Evolutionary conservation across 2,113 vertebrate genomes (phyloP).

Genomic region (Herpetotheres cachinnans): DNA sequence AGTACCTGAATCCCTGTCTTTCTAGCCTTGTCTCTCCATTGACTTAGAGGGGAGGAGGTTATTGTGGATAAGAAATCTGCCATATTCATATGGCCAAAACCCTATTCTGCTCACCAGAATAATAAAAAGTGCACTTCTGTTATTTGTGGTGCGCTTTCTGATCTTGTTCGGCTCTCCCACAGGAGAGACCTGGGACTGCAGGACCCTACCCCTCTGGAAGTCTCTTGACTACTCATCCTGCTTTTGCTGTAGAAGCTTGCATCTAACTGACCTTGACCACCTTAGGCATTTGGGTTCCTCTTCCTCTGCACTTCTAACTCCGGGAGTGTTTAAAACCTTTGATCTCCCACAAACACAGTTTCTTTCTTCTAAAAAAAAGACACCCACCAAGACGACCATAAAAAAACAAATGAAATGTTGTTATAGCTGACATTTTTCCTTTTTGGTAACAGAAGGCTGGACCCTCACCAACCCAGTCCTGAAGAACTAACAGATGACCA

Average conservation of each 20-base stretch:
- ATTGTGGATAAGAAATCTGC: background rate
- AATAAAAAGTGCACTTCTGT: background rate
- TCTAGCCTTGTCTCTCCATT: background rate
- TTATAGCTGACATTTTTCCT: background rate
- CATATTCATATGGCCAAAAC: background rate
- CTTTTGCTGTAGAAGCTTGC: background rate
- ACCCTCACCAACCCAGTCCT: background rate
- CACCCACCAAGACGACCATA: background rate
- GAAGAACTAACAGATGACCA: background rate
- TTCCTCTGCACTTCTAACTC: background rate
- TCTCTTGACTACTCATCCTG: background rate
- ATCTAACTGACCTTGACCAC: background rate
- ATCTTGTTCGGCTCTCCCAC: background rate
- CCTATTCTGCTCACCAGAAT: background rate
- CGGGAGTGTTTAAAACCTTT: background rate
- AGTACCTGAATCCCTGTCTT: background rate
- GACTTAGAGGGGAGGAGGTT: background rate
- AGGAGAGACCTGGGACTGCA: background rate
- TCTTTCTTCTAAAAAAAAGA: background rate
- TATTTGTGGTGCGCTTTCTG: background rate
- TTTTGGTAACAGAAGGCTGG: conserved; percentile 10
- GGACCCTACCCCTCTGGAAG: background rate
- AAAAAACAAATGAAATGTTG: background rate
- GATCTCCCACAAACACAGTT: background rate
- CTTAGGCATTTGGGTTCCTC: background rate